Percentiles rank a stretch among this genome's conserved stretches.
These are phyloP conservation scores for Drosophila fulvimacula DNA, from an alignment of 2,888 invertebrate genomes.

Conservation along the genomic window DNA sequence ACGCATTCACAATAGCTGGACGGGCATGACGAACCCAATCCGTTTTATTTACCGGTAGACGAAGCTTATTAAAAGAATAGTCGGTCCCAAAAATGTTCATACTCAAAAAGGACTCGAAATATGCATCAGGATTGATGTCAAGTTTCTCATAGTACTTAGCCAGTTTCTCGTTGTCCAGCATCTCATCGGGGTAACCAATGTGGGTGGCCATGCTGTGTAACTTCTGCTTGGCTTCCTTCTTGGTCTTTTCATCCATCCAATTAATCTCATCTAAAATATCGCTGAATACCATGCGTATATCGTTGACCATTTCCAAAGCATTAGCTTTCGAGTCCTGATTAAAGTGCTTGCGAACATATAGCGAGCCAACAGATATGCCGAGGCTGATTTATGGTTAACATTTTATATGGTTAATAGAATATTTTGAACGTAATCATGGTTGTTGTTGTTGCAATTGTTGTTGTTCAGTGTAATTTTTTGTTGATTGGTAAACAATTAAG, in stretches of 20 bases:
- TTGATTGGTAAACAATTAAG: slow-evolving; percentile 31
- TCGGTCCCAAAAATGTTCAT: slow-evolving; percentile 92
- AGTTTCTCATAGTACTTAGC: slow-evolving; percentile 92
- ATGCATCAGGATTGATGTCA: slow-evolving; percentile 89
- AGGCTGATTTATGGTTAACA: slow-evolving; percentile 85
- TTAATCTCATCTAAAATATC: slow-evolving; percentile 91
- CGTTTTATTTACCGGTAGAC: slow-evolving; percentile 92
- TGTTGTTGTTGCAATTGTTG: slow-evolving; percentile 10
- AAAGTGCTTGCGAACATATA: slow-evolving; percentile 95
- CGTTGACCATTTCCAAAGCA: slow-evolving; percentile 94
- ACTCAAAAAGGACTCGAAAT: slow-evolving; percentile 91
- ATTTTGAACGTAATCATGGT: slow-evolving; percentile 28
- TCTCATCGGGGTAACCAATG: slow-evolving; percentile 96
- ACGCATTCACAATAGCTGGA: slow-evolving; percentile 94
- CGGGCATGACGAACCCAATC: slow-evolving; percentile 94
- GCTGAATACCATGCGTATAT: slow-evolving; percentile 93
- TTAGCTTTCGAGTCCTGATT: slow-evolving; percentile 93
- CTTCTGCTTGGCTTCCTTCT: slow-evolving; percentile 91
- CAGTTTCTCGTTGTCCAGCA: slow-evolving; percentile 92
- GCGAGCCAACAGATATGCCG: slow-evolving; percentile 91
- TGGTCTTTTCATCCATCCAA: slow-evolving; percentile 97
- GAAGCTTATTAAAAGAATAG: slow-evolving; percentile 90
- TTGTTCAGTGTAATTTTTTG: slow-evolving; percentile 52
- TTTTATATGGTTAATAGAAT: slow-evolving; percentile 29
- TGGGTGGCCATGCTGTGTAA: slow-evolving; percentile 93